Percentiles rank a stretch among this genome's conserved stretches.
Conservation (phyloP, 2,113 vertebrate genomes). For the Pica pica region DNA sequence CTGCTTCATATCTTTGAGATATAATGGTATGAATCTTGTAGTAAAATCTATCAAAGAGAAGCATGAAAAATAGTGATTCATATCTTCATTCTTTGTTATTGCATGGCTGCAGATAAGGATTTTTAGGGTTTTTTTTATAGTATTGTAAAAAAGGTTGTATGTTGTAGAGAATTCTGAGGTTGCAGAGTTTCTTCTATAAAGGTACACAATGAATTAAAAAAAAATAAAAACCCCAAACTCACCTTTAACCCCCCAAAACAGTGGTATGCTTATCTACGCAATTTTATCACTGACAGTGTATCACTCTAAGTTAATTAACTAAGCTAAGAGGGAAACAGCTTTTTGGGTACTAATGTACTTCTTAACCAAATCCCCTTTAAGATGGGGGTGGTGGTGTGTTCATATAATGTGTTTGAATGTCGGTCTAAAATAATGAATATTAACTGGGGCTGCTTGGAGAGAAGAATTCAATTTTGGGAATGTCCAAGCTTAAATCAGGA, state of each 20-base stretch:
- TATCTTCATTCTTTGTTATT: neutral
- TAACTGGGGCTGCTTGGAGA: neutral
- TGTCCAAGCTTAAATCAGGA: neutral
- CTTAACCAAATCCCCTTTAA: neutral
- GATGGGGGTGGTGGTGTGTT: neutral
- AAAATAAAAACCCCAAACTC: neutral
- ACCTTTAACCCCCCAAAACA: neutral
- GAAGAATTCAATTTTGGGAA: neutral
- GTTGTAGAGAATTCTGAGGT: neutral
- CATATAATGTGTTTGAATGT: neutral
- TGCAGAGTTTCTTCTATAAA: neutral
- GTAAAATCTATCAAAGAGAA: neutral
- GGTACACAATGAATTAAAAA: neutral
- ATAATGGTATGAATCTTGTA: neutral
- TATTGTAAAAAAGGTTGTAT: neutral
- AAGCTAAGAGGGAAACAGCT: neutral
- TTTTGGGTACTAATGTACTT: neutral
- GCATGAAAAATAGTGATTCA: neutral
- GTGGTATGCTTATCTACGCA: neutral
- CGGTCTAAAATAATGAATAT: neutral
- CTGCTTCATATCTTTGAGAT: neutral
- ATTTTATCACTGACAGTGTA: neutral
- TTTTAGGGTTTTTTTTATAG: neutral
- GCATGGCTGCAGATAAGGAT: neutral
- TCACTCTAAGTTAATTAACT: neutral